Percentiles rank a stretch among this genome's conserved stretches.
Conservation (phyloP, 2,888 invertebrate genomes). For the Elmis aenea region DNA sequence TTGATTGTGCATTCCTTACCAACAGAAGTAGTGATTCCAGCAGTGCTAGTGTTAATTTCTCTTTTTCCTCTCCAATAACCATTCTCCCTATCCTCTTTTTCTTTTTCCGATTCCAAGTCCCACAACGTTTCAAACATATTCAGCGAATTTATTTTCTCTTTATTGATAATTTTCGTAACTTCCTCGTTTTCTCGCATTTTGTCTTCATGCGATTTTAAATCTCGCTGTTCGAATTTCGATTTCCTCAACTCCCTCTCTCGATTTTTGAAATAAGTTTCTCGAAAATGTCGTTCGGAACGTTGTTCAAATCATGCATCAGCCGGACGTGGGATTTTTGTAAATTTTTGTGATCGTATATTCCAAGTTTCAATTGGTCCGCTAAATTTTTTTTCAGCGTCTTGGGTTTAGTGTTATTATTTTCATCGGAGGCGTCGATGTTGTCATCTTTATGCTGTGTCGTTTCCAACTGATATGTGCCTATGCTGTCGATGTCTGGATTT, state of each 20-base stretch:
- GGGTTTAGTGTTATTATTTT: conserved; percentile 1
- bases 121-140: conserved; percentile 45
- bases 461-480: conserved; percentile 2
- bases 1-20: no score
- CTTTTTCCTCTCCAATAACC: conserved; percentile 39
- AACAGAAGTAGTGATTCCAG: conserved; percentile 38
- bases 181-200: conserved; percentile 39
- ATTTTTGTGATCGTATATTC: conserved; percentile 41
- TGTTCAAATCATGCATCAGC: conserved; percentile 41
- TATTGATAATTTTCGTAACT: conserved; percentile 34
- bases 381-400: conserved; percentile 36
- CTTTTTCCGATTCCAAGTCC: conserved; percentile 56
- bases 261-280: conserved; percentile 43
- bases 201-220: conserved; percentile 39
- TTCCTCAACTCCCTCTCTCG: conserved; percentile 39
- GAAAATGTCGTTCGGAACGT: conserved; percentile 43
- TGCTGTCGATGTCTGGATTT: background rate
- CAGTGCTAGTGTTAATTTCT: conserved; percentile 21
- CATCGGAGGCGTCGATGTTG: no score
- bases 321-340: conserved; percentile 39
- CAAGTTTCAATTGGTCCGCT: conserved; percentile 30
- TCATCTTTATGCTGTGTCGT: no score
- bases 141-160: conserved; percentile 31
- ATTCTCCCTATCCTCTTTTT: conserved; percentile 46
- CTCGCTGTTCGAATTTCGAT: conserved; percentile 43